phyloP scores from a whole-genome alignment of 2,797 vertebrate species.

The Sebastes matsubarae region DNA sequence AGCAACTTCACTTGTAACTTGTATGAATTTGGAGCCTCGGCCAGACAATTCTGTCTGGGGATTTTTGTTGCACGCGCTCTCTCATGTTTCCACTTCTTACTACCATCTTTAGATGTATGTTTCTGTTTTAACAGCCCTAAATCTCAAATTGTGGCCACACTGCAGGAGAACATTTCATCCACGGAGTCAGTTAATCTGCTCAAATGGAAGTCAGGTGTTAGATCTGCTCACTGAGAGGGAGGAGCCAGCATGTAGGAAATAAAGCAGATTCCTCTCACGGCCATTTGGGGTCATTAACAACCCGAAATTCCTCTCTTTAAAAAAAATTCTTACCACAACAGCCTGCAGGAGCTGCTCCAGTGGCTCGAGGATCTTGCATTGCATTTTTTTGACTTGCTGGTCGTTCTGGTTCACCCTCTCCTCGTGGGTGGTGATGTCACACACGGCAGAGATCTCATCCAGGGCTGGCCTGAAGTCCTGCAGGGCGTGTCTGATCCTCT shows the following conservation, averaged over 20 bases:
- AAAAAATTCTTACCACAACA: conserved; percentile 80
- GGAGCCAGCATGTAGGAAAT: not conserved
- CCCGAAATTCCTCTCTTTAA: not conserved
- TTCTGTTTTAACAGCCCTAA: not conserved
- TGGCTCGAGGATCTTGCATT: conserved; percentile 78
- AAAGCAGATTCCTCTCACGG: not conserved
- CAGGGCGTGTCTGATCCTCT: conserved; percentile 86
- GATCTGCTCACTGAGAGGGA: not conserved
- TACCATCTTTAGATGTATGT: rapidly evolving
- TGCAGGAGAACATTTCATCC: not conserved
- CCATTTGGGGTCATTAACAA: not conserved
- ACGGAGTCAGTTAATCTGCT: not conserved
- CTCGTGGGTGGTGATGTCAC: conserved; percentile 81
- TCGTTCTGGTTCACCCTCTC: conserved; percentile 77
- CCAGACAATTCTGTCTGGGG: not conserved
- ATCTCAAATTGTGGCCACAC: not conserved
- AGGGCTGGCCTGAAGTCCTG: conserved; percentile 79
- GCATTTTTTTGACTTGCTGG: conserved; percentile 81
- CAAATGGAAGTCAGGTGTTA: not conserved
- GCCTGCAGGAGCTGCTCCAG: conserved; percentile 85
- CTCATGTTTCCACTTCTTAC: not conserved
- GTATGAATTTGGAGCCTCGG: no score
- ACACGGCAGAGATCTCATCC: conserved; percentile 85
- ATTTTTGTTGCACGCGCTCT: not conserved
- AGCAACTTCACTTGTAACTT: not conserved